Evolutionary conservation across 2,113 vertebrate genomes (phyloP).

Genomic region (Heteronetta atricapilla): DNA sequence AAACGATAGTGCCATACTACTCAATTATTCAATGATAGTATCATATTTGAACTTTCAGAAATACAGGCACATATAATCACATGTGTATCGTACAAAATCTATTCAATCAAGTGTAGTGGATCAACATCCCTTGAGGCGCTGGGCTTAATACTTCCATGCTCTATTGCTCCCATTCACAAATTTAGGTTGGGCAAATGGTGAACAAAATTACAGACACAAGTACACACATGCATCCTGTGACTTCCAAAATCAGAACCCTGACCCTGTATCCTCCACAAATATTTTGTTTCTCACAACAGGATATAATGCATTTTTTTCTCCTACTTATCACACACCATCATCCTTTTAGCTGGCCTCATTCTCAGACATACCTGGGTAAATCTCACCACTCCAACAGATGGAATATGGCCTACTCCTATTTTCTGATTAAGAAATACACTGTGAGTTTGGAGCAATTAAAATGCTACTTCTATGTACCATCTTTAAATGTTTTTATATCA

Average conservation of each 20-base stretch:
- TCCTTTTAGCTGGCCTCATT: background rate
- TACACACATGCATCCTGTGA: no score
- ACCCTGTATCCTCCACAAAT: no score
- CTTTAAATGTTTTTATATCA: background rate
- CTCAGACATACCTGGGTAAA: background rate
- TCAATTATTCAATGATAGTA: background rate
- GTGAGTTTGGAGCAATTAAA: background rate
- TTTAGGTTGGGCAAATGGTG: no score
- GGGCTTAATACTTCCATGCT: background rate
- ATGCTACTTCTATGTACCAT: background rate
- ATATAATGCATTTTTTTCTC: background rate
- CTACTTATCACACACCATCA: background rate
- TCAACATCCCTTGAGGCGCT: background rate
- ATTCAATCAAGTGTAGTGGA: background rate
- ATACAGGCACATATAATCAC: background rate
- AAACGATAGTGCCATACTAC: background rate
- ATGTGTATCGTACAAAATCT: background rate
- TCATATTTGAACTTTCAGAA: background rate
- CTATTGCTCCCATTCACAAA: no score
- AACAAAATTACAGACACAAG: no score
- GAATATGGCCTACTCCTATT: background rate
- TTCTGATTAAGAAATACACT: background rate
- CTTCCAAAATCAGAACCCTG: no score
- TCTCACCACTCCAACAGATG: background rate
- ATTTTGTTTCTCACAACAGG: no score